These are phyloP conservation scores for Centrocercus urophasianus DNA, from an alignment of 2,113 vertebrate species.

Conservation along the genomic window DNA sequence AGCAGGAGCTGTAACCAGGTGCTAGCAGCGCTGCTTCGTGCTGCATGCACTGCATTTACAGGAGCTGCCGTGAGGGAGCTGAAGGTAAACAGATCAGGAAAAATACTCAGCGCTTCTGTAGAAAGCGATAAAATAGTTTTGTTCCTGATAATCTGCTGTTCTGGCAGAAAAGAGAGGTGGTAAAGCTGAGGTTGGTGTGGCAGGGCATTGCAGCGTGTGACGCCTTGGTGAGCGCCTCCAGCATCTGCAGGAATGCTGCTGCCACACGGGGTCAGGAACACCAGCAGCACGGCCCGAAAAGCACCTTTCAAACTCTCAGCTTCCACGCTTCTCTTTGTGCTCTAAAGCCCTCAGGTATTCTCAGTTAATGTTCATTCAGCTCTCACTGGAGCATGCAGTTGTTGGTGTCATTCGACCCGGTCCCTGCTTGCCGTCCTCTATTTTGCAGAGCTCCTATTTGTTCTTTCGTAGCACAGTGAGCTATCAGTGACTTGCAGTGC, in stretches of 20 bases:
- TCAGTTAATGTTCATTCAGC: not conserved
- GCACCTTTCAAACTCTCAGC: not conserved
- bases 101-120: not conserved
- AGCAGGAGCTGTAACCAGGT: not conserved
- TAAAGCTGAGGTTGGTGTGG: not conserved
- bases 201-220: fast-evolving
- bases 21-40: not conserved
- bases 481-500: not conserved
- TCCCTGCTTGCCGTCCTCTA: not conserved
- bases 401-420: not conserved
- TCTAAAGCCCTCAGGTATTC: not conserved
- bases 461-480: not conserved
- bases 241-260: not conserved
- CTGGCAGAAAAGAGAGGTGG: no score
- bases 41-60: fast-evolving
- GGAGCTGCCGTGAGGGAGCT: not conserved
- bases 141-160: no score
- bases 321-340: not conserved
- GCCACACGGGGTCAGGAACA: not conserved
- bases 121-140: not conserved
- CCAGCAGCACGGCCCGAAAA: not conserved
- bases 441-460: not conserved
- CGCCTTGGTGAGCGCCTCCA: no score
- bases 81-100: not conserved
- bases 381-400: not conserved